Conservation (phyloP, 2,888 invertebrate genomes). For the Chirona hameri region DNA sequence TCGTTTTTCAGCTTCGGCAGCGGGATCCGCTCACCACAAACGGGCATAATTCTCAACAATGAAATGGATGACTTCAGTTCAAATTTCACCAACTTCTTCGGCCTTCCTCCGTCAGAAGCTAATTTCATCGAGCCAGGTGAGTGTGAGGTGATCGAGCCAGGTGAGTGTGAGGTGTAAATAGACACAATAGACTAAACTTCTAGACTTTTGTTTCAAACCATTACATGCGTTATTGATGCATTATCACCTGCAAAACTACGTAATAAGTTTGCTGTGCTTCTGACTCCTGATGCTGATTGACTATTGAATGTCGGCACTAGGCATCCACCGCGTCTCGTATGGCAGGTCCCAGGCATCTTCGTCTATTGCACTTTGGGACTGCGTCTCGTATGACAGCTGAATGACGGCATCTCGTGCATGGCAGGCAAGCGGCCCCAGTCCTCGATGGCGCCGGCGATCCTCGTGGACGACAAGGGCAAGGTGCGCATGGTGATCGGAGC, state of each 20-base stretch:
- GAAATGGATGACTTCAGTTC: conserved; percentile 89
- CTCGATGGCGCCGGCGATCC: conserved; percentile 82
- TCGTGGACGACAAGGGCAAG: conserved; percentile 60
- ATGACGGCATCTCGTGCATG: neutral
- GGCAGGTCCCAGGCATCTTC: too few species aligned
- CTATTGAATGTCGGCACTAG: too few species aligned
- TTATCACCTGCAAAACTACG: too few species aligned
- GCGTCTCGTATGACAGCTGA: too few species aligned
- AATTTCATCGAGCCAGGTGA: conserved; percentile 74
- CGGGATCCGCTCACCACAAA: conserved; percentile 64
- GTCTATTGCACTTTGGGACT: too few species aligned
- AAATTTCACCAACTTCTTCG: conserved; percentile 61
- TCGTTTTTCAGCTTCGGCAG: conserved; percentile 71
- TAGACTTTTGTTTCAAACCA: too few species aligned
- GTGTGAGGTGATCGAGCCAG: conserved; percentile 59
- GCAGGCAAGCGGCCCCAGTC: conserved; percentile 71
- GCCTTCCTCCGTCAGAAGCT: conserved; percentile 72
- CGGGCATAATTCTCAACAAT: conserved; percentile 85
- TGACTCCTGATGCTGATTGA: too few species aligned
- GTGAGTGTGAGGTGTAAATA: conserved; percentile 43
- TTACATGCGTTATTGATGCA: too few species aligned
- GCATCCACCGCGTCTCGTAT: too few species aligned
- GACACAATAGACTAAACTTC: too few species aligned
- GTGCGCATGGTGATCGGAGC: conserved; percentile 53
- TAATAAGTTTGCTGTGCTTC: too few species aligned